Evolutionary conservation across 2,113 vertebrate species (phyloP), one percentile per base, ranked within the genome.

Genomic region (Alethe diademata): DNA sequence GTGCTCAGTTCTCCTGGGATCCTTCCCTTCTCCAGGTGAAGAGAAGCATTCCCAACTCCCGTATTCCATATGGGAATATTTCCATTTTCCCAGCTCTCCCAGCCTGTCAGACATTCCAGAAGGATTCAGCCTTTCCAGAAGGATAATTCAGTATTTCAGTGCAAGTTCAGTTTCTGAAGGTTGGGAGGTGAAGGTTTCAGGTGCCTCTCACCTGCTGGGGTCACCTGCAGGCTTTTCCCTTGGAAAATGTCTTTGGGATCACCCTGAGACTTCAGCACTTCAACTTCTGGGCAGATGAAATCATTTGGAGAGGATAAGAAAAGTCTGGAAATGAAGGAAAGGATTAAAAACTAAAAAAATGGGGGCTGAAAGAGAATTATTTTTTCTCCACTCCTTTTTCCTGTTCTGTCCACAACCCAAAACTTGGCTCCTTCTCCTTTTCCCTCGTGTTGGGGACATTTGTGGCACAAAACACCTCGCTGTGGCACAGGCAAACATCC

Each of bases 371-470:
- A 80, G 58, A 35, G 19, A 38, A 48, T 47, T 28, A 0, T 38
- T 38, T 64, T 76, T 28, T 31, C 50, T 91, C 67, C 89, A 78
- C 8, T 13, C 42, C 66, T 17, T 33, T 79, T 86, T 86, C 45
- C 83, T 58, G n/a, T 57, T 69, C 38, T 70, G 62, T 88, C 69
- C 91, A 53, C 79, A 65, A 25, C 51, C 28, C 47, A 65, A 60
- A 65, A 7, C 29, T 86, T 40, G 11, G 6, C 40, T 75, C 53
- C 70, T 91, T 33, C 76, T 87, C 35, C 43, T 48, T 54, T 65
- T 51, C 65, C 33, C 65, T 70, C 4, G 0, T 0, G 0, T 4
- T 0, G 0, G 54, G 66, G 36, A 61, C 60, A 36, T 76, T 65
- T 53, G 72, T 11, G 31, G 18, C 42, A 53, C 66, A 23, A 64